A percentile compares a stretch with the other conserved stretches of the same genome.
Evolutionary conservation across 2,888 invertebrate genomes (phyloP).

Genomic region (Phrixothrix hirtus): DNA sequence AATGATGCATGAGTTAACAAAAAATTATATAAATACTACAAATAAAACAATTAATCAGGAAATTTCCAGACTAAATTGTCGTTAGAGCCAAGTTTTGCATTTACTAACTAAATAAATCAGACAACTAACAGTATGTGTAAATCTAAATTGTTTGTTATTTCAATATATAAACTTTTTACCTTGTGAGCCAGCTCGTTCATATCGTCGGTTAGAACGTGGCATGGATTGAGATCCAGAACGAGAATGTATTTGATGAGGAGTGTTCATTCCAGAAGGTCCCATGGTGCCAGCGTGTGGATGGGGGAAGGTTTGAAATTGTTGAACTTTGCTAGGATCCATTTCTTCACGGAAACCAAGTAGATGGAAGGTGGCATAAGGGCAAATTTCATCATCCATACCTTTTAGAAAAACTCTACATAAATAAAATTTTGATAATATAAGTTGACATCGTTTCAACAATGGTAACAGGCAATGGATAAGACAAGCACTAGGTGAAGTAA

Average conservation of each 20-base stretch:
- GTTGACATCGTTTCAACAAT: conserved; percentile 35
- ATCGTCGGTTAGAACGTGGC: conserved; percentile 61
- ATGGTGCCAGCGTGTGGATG: conserved; percentile 85
- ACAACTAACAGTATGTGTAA: no score
- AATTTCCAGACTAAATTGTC: no score
- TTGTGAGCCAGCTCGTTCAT: conserved; percentile 56
- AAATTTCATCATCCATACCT: conserved; percentile 96
- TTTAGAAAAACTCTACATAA: no score
- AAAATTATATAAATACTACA: no score
- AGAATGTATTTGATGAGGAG: conserved; percentile 73
- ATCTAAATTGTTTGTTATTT: neutral
- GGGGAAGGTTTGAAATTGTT: conserved; percentile 87
- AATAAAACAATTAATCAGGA: no score
- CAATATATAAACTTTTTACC: conserved; percentile 38
- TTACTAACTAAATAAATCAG: no score
- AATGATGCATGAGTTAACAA: no score
- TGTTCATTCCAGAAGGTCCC: conserved; percentile 72
- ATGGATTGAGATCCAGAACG: conserved; percentile 89
- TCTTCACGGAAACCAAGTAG: conserved; percentile 92
- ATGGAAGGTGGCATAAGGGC: conserved; percentile 96
- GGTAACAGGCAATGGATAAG: conserved; percentile 27
- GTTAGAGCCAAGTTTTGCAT: no score
- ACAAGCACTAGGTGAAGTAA: conserved; percentile 16
- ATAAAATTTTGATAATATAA: no score
- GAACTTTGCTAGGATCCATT: conserved; percentile 90